These are phyloP conservation scores for Tupaia tana DNA, from an alignment of 2,113 vertebrate species.

Conservation along the genomic window DNA sequence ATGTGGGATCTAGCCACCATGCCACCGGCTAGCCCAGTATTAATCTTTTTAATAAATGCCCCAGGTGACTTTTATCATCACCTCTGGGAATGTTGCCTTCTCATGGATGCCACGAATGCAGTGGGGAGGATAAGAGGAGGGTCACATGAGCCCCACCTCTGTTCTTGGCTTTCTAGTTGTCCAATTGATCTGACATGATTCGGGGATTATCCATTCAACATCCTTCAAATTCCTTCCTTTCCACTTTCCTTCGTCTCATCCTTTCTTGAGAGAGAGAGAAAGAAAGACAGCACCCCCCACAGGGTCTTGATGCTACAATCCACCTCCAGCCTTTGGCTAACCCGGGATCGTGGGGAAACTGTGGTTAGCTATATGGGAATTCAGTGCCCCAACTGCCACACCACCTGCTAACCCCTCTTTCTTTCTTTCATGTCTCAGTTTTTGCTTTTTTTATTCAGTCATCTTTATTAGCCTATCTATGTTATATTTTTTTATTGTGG, in stretches of 20 bases:
- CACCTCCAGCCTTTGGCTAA: no score
- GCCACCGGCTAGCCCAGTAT: not conserved
- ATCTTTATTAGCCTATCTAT: slow-evolving; percentile 92
- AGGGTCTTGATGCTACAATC: no score
- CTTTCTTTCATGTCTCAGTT: not conserved
- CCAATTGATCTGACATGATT: not conserved
- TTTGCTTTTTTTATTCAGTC: not conserved
- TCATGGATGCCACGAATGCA: not conserved
- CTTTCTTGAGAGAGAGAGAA: no score
- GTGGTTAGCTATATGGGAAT: no score
- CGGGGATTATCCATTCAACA: not conserved
- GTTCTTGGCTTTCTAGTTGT: not conserved
- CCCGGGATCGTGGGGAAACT: no score
- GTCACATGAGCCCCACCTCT: not conserved
- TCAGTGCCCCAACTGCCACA: no score
- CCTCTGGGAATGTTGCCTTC: not conserved
- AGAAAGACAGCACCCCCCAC: no score
- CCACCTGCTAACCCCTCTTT: not conserved
- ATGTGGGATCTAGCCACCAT: no score
- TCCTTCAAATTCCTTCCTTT: not conserved
- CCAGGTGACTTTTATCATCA: not conserved
- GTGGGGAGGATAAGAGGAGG: no score
- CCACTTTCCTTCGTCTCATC: not conserved
- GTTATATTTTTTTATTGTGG: slow-evolving; percentile 80
- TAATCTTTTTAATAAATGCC: not conserved